phyloP scores from a whole-genome alignment of 92 coral and sea anemone genomes.

The Bergia puertoricense region DNA sequence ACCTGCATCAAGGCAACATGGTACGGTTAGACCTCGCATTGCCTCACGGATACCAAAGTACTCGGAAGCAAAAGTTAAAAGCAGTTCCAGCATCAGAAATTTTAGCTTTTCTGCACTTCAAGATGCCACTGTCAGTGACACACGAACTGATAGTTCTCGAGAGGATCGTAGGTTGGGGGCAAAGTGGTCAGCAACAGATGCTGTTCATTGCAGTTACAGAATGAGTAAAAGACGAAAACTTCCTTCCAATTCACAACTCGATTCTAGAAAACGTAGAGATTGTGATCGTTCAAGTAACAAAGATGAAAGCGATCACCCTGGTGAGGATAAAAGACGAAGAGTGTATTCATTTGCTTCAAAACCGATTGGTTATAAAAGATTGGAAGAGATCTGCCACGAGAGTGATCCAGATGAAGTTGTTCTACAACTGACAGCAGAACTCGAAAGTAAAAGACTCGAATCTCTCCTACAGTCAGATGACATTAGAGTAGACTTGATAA shows the following conservation, averaged over 20 bases:
- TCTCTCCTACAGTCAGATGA: constrained; percentile 17
- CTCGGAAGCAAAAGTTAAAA: neutral
- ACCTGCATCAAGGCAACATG: neutral
- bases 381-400: constrained; percentile 19
- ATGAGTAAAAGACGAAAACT: neutral
- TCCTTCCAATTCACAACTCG: neutral
- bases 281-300: neutral
- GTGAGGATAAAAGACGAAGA: constrained; percentile 12
- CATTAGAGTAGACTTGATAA: constrained; percentile 21
- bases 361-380: constrained; percentile 20
- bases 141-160: neutral
- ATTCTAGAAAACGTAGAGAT: constrained; percentile 27
- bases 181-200: neutral
- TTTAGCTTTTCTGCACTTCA: neutral
- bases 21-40: neutral
- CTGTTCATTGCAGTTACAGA: neutral
- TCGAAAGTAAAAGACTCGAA: constrained; percentile 16
- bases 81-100: too few species aligned
- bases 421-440: neutral
- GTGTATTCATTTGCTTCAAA: neutral
- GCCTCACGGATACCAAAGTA: neutral
- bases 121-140: neutral
- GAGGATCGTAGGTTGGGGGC: neutral
- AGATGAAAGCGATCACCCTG: neutral
- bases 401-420: constrained; percentile 38